Base-by-base conservation (phyloP, 2,113 vertebrate genomes). In the Equus quagga region DNA sequence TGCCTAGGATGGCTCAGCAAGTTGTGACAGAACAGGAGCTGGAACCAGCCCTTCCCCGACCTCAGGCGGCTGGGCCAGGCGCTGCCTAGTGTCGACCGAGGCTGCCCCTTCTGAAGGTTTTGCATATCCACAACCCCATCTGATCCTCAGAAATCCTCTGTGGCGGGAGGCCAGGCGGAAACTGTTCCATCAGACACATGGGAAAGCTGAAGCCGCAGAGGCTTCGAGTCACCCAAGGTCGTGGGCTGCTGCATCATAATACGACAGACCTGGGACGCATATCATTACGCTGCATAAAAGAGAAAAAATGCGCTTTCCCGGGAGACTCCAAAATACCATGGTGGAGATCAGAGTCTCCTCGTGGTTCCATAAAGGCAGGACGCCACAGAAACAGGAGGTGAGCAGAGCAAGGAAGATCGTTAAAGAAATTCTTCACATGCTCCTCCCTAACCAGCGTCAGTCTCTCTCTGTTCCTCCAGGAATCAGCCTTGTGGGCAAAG, bases 241-340 rank as follows among this genome's bases (percentile, higher is more conserved):
- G 1, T 9, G 1, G n/a, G 21, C 0, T 0, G 10, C 69, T 65
- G 33, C 33, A 8, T 60, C 72, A 13, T 14, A 21, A 31, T 0
- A n/a, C 3, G 28, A 17, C 1, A 41, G 56, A n/a, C 26, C 31
- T 8, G 13, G n/a, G 72, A 69, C n/a, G 54, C 2, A 1, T 28
- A 21, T 17, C 8, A 8, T 73, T 70, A 36, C 1, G 33, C 60
- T 78, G 23, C 41, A 49, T 17, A 41, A 31, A 81, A 85, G 67
- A 56, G 23, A 51, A 72, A 67, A 80, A 31, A 19, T 36, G 23
- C 33, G 3, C 44, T 56, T 89, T 75, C 17, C 78, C 23, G 12
- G 58, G 46, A 88, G 69, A 91, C 0, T 28, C 31, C 54, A 36
- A 92, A 67, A 65, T 24, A 49, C 33, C 3, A 0, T 0, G 41